Percentiles rank a stretch among this genome's conserved stretches.
Evolutionary conservation across 2,888 invertebrate genomes (phyloP).

Genomic region (Trachelus stipa): DNA sequence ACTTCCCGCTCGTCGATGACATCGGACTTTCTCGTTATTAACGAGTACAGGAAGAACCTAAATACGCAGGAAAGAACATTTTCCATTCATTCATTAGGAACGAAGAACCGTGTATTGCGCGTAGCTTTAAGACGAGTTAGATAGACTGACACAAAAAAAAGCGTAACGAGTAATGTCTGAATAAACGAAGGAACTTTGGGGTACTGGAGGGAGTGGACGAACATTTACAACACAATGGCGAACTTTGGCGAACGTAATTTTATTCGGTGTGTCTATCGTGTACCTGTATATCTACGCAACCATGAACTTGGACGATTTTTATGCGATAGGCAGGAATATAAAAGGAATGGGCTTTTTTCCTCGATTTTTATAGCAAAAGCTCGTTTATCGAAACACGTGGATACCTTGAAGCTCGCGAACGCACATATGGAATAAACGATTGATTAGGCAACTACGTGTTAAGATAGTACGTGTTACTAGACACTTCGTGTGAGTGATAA

Average conservation of each 20-base stretch:
- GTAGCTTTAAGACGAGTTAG: slow-evolving; percentile 48
- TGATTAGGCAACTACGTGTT: neutral
- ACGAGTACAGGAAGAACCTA: neutral
- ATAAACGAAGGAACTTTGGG: slow-evolving; percentile 5
- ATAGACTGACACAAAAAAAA: slow-evolving; percentile 55
- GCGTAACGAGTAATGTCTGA: slow-evolving; percentile 55
- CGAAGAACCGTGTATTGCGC: neutral
- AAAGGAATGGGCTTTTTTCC: neutral
- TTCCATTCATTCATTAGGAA: neutral
- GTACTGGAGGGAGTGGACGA: too few species aligned
- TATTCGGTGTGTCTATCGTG: neutral
- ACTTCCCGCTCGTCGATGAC: neutral
- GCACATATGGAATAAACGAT: neutral
- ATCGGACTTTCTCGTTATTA: neutral
- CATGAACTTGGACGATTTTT: neutral
- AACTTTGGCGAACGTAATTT: neutral
- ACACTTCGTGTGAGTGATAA: neutral
- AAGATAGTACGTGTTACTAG: neutral
- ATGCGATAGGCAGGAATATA: neutral
- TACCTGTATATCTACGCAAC: neutral
- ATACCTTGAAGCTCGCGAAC: neutral
- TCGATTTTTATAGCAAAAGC: neutral
- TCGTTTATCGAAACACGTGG: neutral
- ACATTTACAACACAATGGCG: neutral
- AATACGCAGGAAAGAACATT: neutral